These are phyloP conservation scores for Miltochrista miniata DNA, from an alignment of 2,888 invertebrate genomes.

Conservation along the genomic window DNA sequence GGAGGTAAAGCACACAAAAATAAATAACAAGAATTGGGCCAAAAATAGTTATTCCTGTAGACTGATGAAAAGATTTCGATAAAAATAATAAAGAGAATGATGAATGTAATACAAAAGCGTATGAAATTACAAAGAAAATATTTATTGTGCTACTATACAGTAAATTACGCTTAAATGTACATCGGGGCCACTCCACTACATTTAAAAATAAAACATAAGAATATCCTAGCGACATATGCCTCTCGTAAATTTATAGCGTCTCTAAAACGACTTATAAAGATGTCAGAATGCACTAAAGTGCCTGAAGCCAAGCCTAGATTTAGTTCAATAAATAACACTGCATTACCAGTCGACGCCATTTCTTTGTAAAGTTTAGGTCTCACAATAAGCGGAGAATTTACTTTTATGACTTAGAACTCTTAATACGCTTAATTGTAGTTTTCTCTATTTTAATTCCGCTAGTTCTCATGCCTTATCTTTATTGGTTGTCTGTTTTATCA, in stretches of 20 bases:
- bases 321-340: conserved; percentile 26
- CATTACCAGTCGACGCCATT: conserved; percentile 16
- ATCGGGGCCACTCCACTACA: not conserved
- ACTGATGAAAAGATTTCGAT: no score
- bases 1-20: no score
- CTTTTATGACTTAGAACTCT: not conserved
- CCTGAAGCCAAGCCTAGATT: conserved; percentile 8
- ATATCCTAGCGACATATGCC: not conserved
- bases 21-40: no score
- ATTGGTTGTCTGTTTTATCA: not conserved
- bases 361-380: not conserved
- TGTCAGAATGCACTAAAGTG: conserved; percentile 3
- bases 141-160: not conserved
- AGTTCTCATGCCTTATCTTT: not conserved
- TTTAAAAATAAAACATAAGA: not conserved
- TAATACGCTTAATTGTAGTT: not conserved
- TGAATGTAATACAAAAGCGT: not conserved
- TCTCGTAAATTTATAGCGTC: not conserved
- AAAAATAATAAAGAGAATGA: no score
- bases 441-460: not conserved
- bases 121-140: not conserved
- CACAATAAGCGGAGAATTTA: conserved; percentile 1
- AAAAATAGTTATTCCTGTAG: no score
- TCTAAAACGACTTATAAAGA: conserved; percentile 1
- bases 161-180: not conserved